Percentiles rank a stretch among this genome's conserved stretches.
phyloP scores from a whole-genome alignment of 2,888 invertebrate genomes.

The Melolontha melolontha region DNA sequence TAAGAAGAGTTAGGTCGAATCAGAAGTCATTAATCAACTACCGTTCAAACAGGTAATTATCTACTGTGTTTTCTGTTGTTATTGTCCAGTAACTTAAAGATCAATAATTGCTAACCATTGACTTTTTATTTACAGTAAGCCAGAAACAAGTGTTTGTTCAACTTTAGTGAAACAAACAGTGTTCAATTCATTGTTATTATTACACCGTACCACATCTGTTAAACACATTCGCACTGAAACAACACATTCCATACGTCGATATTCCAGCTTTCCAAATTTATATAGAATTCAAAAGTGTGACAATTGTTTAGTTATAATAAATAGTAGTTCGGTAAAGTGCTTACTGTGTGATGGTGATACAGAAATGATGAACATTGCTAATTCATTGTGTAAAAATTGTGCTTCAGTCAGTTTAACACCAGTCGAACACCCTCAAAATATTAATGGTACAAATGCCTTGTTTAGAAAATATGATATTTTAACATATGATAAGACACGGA shows the following conservation, averaged over 20 bases:
- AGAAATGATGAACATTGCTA: conserved; percentile 61
- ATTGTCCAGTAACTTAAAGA: conserved; percentile 47
- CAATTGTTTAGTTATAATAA: conserved; percentile 49
- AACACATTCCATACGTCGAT: conserved; percentile 43
- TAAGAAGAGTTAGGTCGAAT: conserved; percentile 56
- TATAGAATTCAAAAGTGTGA: conserved; percentile 47
- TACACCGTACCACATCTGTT: conserved; percentile 48
- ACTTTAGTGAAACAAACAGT: conserved; percentile 57
- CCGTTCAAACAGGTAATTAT: conserved; percentile 49
- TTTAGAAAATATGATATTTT: conserved; percentile 58
- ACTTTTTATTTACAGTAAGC: conserved; percentile 49
- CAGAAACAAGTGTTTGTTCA: conserved; percentile 52
- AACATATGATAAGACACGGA: conserved; percentile 56
- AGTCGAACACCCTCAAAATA: conserved; percentile 58
- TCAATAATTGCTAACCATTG: conserved; percentile 54
- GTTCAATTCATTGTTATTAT: conserved; percentile 50
- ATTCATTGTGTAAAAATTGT: conserved; percentile 63
- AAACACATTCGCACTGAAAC: conserved; percentile 38
- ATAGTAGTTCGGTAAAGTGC: conserved; percentile 53
- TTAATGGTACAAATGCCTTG: conserved; percentile 47
- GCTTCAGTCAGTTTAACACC: conserved; percentile 58
- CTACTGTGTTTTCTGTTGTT: conserved; percentile 22
- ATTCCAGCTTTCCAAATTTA: conserved; percentile 50
- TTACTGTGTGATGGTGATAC: conserved; percentile 57
- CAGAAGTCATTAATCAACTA: conserved; percentile 44